Evolutionary conservation across 2,888 invertebrate genomes (phyloP), one percentile per base, ranked within the genome.

Genomic region (Laothoe populi): DNA sequence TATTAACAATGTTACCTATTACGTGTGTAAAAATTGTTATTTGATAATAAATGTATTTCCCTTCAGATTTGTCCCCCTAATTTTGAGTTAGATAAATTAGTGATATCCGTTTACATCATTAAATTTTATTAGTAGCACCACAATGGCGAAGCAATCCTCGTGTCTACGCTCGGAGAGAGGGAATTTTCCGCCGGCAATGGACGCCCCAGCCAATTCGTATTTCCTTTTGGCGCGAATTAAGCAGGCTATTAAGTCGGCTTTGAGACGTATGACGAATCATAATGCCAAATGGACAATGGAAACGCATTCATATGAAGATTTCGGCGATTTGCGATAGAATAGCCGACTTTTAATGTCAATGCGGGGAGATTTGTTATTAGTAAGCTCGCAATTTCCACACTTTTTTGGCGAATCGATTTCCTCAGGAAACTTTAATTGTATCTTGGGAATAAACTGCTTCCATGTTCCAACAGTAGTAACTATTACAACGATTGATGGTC

Each of bases 101-200:
- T 84, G 88, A 86, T 92, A 91, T 92, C 90, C 90, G 90, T 91
- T 92, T 92, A 92, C 90, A 90, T 89, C 90, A 92, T 92, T 91
- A 91, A 90, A 90, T 92, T 92, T 92, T 92, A 92, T 91, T 91
- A 90, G 88, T 84, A 83, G 83, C 83, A 84, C 86, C 80, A 90
- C 90, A 92, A 92, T 87, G 73, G 84, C 70, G 71, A 71, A 70
- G 78, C 83, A 75, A 83, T 86, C 77, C 81, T 83, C 78, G 80
- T 77, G 79, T 83, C 80, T 79, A 74, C 69, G 57, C 24, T 58
- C 64, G 62, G 75, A 73, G 80, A 82, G 83, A 89, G 90, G 84
- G 86, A 87, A 83, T 86, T 87, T 90, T 87, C 88, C 84, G 83
- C 77, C 77, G 73, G 74, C 80, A 77, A 81, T 78, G 74, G 79